Percentiles rank a stretch among this genome's conserved stretches.
These are phyloP conservation scores for Etheostoma nigrum DNA, from an alignment of 2,797 vertebrate species.

Conservation along the genomic window DNA sequence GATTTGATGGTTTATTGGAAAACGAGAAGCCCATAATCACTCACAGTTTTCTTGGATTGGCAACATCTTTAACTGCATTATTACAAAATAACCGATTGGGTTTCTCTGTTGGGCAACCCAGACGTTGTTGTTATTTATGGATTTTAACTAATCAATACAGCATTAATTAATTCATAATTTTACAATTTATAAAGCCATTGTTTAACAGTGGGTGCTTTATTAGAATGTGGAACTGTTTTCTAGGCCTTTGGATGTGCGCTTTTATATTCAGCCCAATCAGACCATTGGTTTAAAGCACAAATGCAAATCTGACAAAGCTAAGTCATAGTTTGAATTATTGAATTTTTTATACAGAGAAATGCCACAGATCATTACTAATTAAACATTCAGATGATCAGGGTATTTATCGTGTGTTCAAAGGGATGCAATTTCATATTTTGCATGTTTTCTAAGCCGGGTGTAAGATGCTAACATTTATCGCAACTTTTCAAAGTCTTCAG, in stretches of 20 bases:
- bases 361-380: constrained; percentile 12
- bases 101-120: neutral
- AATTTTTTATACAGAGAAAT: neutral
- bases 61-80: neutral
- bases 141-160: neutral
- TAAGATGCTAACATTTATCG: neutral
- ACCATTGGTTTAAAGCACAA: neutral
- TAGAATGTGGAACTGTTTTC: neutral
- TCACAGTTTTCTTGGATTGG: neutral
- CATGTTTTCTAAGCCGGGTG: neutral
- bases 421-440: neutral
- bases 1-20: neutral
- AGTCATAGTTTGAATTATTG: constrained; percentile 13
- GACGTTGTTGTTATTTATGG: neutral
- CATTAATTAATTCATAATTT: neutral
- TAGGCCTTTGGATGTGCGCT: neutral
- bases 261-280: neutral
- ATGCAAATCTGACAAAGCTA: neutral
- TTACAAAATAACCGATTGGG: neutral
- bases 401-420: neutral
- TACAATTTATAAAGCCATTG: neutral
- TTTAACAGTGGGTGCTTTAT: neutral
- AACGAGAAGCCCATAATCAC: neutral
- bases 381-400: neutral
- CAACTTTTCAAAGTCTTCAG: constrained; percentile 7